A percentile compares a stretch with the other conserved stretches of the same genome.
These are phyloP conservation scores for Elgaria multicarinata DNA, from an alignment of 2,113 vertebrate species.

Conservation along the genomic window DNA sequence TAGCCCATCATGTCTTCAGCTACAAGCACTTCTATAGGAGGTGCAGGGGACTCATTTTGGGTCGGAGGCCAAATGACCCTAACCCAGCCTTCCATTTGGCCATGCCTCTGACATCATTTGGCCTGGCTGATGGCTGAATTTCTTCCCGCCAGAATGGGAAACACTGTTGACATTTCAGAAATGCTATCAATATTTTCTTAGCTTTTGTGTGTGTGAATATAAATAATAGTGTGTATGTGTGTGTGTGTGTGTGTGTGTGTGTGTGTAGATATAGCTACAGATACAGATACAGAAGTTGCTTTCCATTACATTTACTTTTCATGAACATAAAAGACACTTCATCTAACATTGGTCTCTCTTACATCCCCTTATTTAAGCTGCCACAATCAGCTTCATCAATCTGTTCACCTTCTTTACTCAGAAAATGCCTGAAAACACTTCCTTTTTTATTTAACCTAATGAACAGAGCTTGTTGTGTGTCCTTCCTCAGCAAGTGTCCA, in stretches of 20 bases:
- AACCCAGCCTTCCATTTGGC: too few relatives aligned
- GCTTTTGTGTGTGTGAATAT: background rate
- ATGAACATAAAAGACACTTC: constrained; percentile 45
- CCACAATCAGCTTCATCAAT: constrained; percentile 57
- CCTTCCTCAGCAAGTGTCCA: constrained; percentile 52
- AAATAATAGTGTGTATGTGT: background rate
- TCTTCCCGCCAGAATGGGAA: background rate
- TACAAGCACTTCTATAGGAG: too few relatives aligned
- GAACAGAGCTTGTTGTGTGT: constrained; percentile 56
- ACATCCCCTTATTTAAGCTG: constrained; percentile 46
- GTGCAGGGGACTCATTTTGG: too few relatives aligned
- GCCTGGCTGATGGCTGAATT: background rate
- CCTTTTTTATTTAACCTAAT: constrained; percentile 67
- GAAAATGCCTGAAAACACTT: constrained; percentile 58
- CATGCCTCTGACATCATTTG: too few relatives aligned
- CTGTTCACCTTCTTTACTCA: constrained; percentile 59
- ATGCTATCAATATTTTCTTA: background rate
- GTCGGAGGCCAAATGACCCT: too few relatives aligned
- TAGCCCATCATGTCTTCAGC: background rate
- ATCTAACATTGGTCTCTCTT: constrained; percentile 41
- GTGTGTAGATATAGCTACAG: too few relatives aligned
- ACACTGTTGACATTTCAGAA: background rate
- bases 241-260: background rate
- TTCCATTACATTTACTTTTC: background rate
- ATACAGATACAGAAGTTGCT: background rate